Evolutionary conservation across 1,140 invertebrate species (phyloP).

Genomic region (Battus philenor): DNA sequence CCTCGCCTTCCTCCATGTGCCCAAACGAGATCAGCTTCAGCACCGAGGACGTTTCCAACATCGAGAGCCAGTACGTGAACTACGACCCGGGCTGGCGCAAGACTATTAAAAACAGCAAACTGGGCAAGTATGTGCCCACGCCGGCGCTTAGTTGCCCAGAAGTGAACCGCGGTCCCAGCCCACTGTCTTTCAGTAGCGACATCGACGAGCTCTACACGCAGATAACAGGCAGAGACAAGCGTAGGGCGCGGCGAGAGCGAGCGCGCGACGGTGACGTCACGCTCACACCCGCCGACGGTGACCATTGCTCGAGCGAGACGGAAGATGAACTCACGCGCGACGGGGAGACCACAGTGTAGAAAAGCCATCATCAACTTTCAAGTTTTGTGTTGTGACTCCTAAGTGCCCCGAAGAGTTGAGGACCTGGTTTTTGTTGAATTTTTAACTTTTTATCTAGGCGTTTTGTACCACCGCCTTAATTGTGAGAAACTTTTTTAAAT

Average conservation of each 20-base stretch:
- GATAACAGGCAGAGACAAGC: constrained; percentile 70
- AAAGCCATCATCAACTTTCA: not conserved
- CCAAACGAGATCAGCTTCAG: constrained; percentile 73
- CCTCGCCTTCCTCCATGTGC: constrained; percentile 75
- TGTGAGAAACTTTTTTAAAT: too few relatives aligned
- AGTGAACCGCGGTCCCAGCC: constrained; percentile 62
- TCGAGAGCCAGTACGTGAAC: constrained; percentile 71
- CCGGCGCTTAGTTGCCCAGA: constrained; percentile 67
- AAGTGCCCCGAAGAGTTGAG: too few relatives aligned
- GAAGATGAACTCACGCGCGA: constrained; percentile 9
- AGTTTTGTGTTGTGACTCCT: too few relatives aligned
- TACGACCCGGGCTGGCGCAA: constrained; percentile 68
- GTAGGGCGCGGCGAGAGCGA: constrained; percentile 40
- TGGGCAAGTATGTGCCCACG: constrained; percentile 65
- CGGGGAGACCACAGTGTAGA: constrained; percentile 52
- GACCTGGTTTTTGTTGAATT: too few relatives aligned
- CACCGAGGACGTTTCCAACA: constrained; percentile 65
- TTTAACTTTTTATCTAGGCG: too few relatives aligned
- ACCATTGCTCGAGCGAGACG: not conserved
- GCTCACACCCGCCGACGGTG: constrained; percentile 29
- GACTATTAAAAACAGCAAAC: constrained; percentile 64
- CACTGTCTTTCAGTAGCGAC: constrained; percentile 73
- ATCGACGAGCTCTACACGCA: constrained; percentile 78
- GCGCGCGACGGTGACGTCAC: constrained; percentile 61
- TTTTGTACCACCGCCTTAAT: too few relatives aligned